These are phyloP conservation scores for Dolichomitus sp. DNA, from an alignment of 2,888 invertebrate genomes.

Conservation along the genomic window DNA sequence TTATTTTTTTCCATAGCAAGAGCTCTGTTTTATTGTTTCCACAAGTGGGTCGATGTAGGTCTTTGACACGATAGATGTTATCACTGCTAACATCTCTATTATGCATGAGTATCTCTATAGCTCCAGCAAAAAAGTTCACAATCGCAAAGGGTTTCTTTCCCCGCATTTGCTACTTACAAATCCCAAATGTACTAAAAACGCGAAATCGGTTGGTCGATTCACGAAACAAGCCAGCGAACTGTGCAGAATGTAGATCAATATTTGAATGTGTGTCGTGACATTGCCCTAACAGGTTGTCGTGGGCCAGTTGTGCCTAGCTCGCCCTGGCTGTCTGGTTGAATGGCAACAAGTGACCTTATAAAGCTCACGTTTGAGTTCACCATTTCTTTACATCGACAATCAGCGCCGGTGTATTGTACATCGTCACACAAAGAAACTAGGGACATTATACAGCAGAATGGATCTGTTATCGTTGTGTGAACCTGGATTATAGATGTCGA, in stretches of 20 bases:
- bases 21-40: constrained; percentile 3
- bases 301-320: constrained; percentile 46
- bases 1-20: too few species aligned
- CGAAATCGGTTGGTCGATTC: constrained; percentile 23
- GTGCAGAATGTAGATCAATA: constrained; percentile 70
- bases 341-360: constrained; percentile 74
- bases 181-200: constrained; percentile 1
- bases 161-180: background rate
- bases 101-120: background rate
- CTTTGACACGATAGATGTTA: background rate
- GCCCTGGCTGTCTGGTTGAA: constrained; percentile 49
- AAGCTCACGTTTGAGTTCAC: constrained; percentile 63
- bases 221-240: constrained; percentile 37
- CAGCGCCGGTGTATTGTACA: constrained; percentile 41
- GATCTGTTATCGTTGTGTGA: background rate
- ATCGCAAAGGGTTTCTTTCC: background rate
- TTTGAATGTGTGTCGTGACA: constrained; percentile 71
- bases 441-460: background rate
- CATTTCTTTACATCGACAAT: constrained; percentile 60
- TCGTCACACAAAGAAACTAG: background rate
- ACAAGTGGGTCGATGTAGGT: background rate
- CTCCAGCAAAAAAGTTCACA: background rate
- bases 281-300: constrained; percentile 74
- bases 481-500: constrained; percentile 20
- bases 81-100: constrained; percentile 10